Evolutionary conservation across 1,140 invertebrate species (phyloP), one percentile per base, ranked within the genome.

Genomic region (Drosophila oshimai): DNA sequence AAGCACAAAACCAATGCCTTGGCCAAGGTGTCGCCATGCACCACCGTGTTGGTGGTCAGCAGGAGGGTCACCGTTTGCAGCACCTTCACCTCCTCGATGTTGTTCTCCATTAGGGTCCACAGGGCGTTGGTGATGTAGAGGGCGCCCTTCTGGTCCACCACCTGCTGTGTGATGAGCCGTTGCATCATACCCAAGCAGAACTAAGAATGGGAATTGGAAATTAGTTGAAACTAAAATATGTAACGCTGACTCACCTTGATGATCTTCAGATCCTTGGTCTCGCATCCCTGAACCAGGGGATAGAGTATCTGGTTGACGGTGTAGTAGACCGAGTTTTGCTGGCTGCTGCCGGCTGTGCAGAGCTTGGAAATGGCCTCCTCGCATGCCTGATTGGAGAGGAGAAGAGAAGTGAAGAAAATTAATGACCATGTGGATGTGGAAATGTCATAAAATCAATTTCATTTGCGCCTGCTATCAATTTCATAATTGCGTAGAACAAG

Each of bases 1-100:
- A 99, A 98, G 92, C 98, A 99, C 53, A 99, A 92, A 13, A 99
- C 98, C 81, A 99, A 93, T 61, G 98, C 98, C 95, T 99, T 98
- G 36, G 98, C 96, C 47, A 99, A 92, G 15, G 95, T 96, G 76
- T 98, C 97, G 42, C 98, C 98, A 91, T 97, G 96, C 22, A 99
- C 98, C 34, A 99, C 93, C 68, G 96, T 94, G 75, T 98, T 99
- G 10, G 97, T 99, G 6, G 98, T 99, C 9, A 99, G 93, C 26
- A 99, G 92, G 10, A 99, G 91, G 6, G 98, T 98, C 7, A 98
- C 96, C 18, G 98, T 99, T 91, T 99, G 99, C 42, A 99, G 92
- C 50, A 99, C 94, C 93, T 98, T 98, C 9, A 99, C 94, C 93
- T 99, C 98, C 91, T 99, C 96, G 24, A 96, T 95, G 4, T 96